phyloP scores from a whole-genome alignment of 2,888 invertebrate genomes.

The Spisula solida region DNA sequence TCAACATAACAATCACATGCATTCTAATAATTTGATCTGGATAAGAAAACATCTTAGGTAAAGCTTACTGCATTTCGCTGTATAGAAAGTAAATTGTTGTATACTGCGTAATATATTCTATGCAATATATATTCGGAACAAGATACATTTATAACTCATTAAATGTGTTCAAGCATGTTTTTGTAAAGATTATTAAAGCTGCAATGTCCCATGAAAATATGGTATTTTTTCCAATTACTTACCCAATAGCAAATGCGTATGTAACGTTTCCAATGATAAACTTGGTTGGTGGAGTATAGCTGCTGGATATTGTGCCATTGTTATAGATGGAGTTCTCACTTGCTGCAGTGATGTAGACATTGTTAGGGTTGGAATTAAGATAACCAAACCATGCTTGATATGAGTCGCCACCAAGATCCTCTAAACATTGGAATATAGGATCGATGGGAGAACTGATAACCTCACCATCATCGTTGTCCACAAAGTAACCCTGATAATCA shows the following conservation, averaged over 20 bases:
- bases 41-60: too few species aligned
- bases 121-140: too few species aligned
- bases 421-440: conserved; percentile 73
- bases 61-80: too few species aligned
- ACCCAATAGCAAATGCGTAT: conserved; percentile 75
- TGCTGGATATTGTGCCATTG: conserved; percentile 23
- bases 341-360: conserved; percentile 74
- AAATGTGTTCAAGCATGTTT: too few species aligned
- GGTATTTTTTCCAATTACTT: conserved; percentile 21
- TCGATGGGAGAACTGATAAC: conserved; percentile 61
- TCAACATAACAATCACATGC: too few species aligned
- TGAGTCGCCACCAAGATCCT: conserved; percentile 32
- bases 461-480: conserved; percentile 73
- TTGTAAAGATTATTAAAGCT: too few species aligned
- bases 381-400: conserved; percentile 81
- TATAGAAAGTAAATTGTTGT: too few species aligned
- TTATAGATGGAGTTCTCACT: conserved; percentile 70
- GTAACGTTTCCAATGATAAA: conserved; percentile 73
- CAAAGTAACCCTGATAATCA: conserved; percentile 75
- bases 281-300: conserved; percentile 64
- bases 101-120: too few species aligned
- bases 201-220: too few species aligned
- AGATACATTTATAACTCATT: too few species aligned
- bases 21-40: too few species aligned
- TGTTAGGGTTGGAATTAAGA: conserved; percentile 76